Evolutionary conservation across 2,888 invertebrate species (phyloP).

Genomic region (Agonopterix heracliana): DNA sequence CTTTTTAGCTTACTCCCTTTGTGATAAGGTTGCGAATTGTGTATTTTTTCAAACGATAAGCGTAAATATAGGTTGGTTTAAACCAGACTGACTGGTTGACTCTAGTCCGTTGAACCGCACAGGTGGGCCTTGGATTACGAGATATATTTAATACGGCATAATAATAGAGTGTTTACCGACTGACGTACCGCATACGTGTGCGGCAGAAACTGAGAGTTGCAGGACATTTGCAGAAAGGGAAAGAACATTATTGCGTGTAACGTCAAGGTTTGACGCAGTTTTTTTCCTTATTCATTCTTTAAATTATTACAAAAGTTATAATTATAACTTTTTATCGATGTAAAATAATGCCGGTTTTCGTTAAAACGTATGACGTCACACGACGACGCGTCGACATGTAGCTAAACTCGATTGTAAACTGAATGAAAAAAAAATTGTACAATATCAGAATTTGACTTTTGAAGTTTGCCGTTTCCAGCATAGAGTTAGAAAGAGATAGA

Average conservation of each 20-base stretch:
- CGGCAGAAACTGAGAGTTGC: slow-evolving; percentile 4
- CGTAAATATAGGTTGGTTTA: slow-evolving; percentile 1
- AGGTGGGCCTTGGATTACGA: slow-evolving; percentile 9
- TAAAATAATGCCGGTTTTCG: too few relatives aligned
- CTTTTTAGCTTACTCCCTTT: not conserved
- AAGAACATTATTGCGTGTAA: not conserved
- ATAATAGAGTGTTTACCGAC: slow-evolving; percentile 1
- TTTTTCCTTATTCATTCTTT: not conserved
- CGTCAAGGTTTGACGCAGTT: not conserved
- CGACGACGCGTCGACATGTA: too few relatives aligned
- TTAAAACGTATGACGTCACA: too few relatives aligned
- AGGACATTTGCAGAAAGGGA: not conserved
- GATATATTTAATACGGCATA: slow-evolving; percentile 2
- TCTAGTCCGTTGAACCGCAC: slow-evolving; percentile 9
- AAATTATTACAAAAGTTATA: too few relatives aligned
- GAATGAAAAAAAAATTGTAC: too few relatives aligned
- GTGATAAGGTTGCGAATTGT: slow-evolving; percentile 1
- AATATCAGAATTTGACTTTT: too few relatives aligned
- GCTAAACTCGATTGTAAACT: too few relatives aligned
- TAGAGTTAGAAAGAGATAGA: too few relatives aligned
- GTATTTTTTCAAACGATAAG: not conserved
- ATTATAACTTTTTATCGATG: too few relatives aligned
- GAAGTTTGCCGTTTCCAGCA: too few relatives aligned
- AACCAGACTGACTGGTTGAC: slow-evolving; percentile 5
- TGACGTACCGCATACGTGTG: not conserved